A percentile compares a stretch with the other conserved stretches of the same genome.
These are phyloP conservation scores for Eupristina koningsbergeri DNA, from an alignment of 1,140 invertebrate genomes.

Conservation along the genomic window DNA sequence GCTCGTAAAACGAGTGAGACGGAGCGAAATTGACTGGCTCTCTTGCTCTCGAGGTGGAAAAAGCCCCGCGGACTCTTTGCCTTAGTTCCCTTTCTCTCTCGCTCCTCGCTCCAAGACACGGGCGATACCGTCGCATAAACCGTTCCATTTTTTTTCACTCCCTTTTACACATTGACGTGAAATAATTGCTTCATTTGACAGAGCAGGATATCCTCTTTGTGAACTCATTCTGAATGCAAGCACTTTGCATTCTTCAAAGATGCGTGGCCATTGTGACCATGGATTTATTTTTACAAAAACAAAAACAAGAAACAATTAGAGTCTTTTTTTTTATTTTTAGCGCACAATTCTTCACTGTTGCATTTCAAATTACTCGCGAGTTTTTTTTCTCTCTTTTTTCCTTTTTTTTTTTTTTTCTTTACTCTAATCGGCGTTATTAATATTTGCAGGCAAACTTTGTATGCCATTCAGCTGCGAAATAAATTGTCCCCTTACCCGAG, in stretches of 20 bases:
- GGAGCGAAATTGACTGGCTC: slow-evolving; percentile 2
- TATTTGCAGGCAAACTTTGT: not conserved
- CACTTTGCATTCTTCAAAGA: too few relatives aligned
- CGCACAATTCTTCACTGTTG: too few relatives aligned
- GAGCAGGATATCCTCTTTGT: not conserved
- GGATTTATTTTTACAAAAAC: too few relatives aligned
- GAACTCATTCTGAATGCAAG: too few relatives aligned
- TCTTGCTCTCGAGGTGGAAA: not conserved
- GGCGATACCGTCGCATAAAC: slow-evolving; percentile 42
- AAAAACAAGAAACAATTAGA: too few relatives aligned
- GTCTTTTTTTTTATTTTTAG: too few relatives aligned
- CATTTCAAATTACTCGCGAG: too few relatives aligned
- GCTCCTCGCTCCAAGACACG: slow-evolving; percentile 14
- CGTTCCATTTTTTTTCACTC: slow-evolving; percentile 20
- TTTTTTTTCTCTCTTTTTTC: too few relatives aligned
- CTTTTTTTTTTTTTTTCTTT: too few relatives aligned
- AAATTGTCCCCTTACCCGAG: not conserved
- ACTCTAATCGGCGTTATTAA: too few relatives aligned
- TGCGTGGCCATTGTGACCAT: too few relatives aligned
- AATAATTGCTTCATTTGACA: slow-evolving; percentile 40
- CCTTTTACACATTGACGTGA: not conserved
- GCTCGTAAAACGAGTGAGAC: slow-evolving; percentile 66
- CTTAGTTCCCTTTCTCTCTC: not conserved
- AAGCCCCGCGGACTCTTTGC: slow-evolving; percentile 12
- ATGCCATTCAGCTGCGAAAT: not conserved